Evolutionary conservation across 1,140 invertebrate species (phyloP), one percentile per base, ranked within the genome.

Genomic region (Drosophila virilis): DNA sequence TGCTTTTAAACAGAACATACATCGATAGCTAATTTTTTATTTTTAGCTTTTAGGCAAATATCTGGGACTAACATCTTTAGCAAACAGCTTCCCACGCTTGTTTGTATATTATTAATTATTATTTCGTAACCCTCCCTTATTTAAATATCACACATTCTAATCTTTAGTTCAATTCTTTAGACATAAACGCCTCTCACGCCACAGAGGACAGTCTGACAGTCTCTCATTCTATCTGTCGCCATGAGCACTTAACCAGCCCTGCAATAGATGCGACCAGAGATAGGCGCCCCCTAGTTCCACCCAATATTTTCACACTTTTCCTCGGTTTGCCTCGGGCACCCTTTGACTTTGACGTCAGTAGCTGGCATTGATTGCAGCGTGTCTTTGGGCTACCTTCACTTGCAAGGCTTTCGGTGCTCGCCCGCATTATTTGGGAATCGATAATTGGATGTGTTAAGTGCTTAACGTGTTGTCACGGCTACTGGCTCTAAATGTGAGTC

Each of bases 381-480:
- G 67, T 59, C 71, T 70, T 38, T 69, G 74, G 12, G 64, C 64
- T 51, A 52, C 38, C 55, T 33, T 52, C 48, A 33, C 45, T 22
- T 17, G 35, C 33, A 38, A 35, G 45, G 54, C 13, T 17, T 55
- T 57, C 33, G 42, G 37, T 32, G 12, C 42, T 61, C 43, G 40
- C 77, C 80, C 77, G 80, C 77, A 84, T 64, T 74, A 43, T 65
- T 43, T 22, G 57, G 67, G 72, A 84, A 84, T 84, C 80, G 77
- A 84, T 84, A 85, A 84, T 85, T 85, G 81, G 69, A 84, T 68
- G 77, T 62, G 77, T 64, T 62, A 80, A 73, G 55, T 79, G 65
- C 13, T 52, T 59, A 55, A 22, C 22, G 37, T 42, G 67, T 77
- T 80, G 73, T 73, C 78, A 73, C 32, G 75, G 76, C 40, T 37